Evolutionary conservation across 2,113 vertebrate species (phyloP).

Genomic region (Podarcis cretensis): DNA sequence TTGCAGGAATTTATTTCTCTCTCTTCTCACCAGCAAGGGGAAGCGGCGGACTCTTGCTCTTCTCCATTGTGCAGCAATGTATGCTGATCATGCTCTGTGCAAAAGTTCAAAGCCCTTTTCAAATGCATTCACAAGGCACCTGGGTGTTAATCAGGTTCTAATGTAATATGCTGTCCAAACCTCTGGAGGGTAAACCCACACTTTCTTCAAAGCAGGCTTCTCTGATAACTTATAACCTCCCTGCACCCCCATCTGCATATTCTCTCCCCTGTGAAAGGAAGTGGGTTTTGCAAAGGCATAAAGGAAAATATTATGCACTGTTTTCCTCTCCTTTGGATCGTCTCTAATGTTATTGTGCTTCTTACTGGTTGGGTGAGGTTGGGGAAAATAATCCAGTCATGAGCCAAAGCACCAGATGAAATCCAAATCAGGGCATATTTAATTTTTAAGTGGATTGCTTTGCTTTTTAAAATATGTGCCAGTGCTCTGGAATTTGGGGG

Average conservation of each 20-base stretch:
- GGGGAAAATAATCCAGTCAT: background rate
- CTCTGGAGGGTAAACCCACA: conserved; percentile 69
- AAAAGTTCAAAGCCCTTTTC: conserved; percentile 77
- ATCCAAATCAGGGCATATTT: background rate
- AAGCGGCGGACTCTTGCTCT: background rate
- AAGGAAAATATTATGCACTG: background rate
- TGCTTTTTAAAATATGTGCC: background rate
- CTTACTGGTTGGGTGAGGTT: background rate
- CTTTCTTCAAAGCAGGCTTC: conserved; percentile 76
- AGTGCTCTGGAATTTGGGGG: background rate
- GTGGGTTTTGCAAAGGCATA: conserved; percentile 1
- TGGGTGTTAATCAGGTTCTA: conserved; percentile 74
- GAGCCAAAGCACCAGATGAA: background rate
- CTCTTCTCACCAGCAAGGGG: background rate
- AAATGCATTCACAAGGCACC: conserved; percentile 72
- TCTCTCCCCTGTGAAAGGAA: conserved; percentile 23
- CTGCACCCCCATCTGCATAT: background rate
- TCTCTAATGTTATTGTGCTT: background rate
- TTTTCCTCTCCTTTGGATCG: background rate
- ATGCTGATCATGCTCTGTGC: conserved; percentile 67
- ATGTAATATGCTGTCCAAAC: conserved; percentile 65
- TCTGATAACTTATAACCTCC: conserved; percentile 58
- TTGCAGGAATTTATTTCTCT: background rate
- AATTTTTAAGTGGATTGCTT: background rate
- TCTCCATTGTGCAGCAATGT: background rate